Percentiles rank a stretch among this genome's conserved stretches.
phyloP scores from a whole-genome alignment of 2,888 invertebrate genomes.

The Epiblema foenella region DNA sequence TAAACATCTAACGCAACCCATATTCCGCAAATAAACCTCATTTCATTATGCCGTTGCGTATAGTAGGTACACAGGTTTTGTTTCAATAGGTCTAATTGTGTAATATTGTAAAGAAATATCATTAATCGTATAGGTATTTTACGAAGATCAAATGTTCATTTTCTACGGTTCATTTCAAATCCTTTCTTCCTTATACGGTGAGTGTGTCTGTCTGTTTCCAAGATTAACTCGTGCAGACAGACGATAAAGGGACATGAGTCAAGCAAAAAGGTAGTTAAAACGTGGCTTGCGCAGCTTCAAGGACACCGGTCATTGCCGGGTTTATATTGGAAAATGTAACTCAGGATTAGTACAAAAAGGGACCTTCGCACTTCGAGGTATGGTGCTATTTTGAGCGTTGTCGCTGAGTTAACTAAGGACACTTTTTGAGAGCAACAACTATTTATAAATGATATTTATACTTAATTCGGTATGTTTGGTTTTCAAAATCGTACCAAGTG shows the following conservation, averaged over 20 bases:
- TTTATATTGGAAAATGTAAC: neutral
- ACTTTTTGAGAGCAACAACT: neutral
- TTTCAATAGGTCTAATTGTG: too few relatives aligned
- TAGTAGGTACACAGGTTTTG: too few relatives aligned
- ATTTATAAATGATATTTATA: neutral
- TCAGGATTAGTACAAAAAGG: neutral
- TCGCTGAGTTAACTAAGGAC: neutral
- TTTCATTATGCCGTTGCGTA: too few relatives aligned
- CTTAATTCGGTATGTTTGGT: too few relatives aligned
- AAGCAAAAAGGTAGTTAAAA: conserved; percentile 33
- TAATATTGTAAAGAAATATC: too few relatives aligned
- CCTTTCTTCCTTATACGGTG: conserved; percentile 1
- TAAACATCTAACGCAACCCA: too few relatives aligned
- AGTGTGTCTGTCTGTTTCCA: conserved; percentile 21
- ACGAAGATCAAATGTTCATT: too few relatives aligned
- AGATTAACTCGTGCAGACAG: conserved; percentile 37
- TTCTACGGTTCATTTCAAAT: too few relatives aligned
- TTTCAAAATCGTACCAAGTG: too few relatives aligned
- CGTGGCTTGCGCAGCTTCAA: conserved; percentile 23
- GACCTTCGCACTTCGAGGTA: neutral
- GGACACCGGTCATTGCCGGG: conserved; percentile 28
- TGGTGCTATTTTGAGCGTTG: neutral
- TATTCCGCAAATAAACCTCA: too few relatives aligned
- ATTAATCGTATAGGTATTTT: too few relatives aligned
- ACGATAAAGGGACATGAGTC: conserved; percentile 35